Conservation (phyloP, 2,888 invertebrate genomes). For the Caenorhabditis angaria region DNA sequence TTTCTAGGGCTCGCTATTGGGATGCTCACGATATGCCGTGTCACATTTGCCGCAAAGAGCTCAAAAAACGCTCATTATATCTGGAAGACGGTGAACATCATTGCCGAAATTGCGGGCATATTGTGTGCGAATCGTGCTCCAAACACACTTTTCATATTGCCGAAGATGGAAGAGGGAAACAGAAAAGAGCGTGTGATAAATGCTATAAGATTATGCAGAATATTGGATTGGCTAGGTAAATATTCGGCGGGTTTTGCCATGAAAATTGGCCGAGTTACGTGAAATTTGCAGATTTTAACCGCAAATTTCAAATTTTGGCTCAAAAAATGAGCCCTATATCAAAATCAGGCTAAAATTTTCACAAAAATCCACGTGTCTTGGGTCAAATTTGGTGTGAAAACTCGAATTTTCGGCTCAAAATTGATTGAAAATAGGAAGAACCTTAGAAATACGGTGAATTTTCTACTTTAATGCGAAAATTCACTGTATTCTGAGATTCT, state of each 20-base stretch:
- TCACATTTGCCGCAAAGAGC: conserved; percentile 23
- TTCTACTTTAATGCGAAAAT: no score
- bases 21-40: conserved; percentile 39
- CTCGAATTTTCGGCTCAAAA: no score
- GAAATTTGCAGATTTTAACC: neutral
- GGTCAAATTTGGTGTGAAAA: no score
- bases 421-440: no score
- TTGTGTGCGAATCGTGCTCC: conserved; percentile 49
- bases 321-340: no score
- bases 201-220: conserved; percentile 50
- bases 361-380: no score
- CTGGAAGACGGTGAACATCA: conserved; percentile 43
- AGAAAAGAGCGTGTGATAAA: conserved; percentile 41
- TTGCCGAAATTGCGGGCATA: conserved; percentile 49
- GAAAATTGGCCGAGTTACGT: neutral
- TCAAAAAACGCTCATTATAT: conserved; percentile 22
- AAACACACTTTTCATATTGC: conserved; percentile 26
- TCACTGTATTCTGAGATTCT: no score
- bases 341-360: no score
- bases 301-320: neutral
- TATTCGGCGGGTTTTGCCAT: neutral
- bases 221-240: neutral
- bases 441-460: no score
- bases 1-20: neutral
- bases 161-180: conserved; percentile 40